A percentile compares a stretch with the other conserved stretches of the same genome.
These are phyloP conservation scores for Acropora tenuis DNA, from an alignment of 64 coral and sea anemone genomes.

Conservation along the genomic window DNA sequence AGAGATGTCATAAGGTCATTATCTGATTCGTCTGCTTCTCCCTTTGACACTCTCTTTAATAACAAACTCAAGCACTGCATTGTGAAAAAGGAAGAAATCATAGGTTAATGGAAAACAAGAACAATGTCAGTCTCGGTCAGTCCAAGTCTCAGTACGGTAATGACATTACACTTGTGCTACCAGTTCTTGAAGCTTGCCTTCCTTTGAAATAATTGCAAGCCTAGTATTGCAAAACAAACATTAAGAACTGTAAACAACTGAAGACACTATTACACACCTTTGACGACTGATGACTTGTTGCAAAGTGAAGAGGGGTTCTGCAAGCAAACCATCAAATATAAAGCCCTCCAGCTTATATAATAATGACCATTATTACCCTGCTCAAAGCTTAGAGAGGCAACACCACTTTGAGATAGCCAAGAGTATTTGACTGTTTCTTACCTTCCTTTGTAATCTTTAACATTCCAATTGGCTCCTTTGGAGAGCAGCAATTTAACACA, in stretches of 20 bases:
- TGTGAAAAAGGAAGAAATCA: neutral
- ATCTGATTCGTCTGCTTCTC: constrained; percentile 84
- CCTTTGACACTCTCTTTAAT: constrained; percentile 72
- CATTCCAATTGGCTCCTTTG: constrained; percentile 87
- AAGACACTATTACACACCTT: constrained; percentile 48
- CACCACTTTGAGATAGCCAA: no score
- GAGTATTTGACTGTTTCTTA: neutral
- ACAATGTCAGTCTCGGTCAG: no score
- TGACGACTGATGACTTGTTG: constrained; percentile 77
- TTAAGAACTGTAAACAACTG: no score
- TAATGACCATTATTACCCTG: no score
- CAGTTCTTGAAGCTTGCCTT: no score
- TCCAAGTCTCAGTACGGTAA: no score
- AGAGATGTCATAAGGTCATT: constrained; percentile 80
- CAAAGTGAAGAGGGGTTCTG: constrained; percentile 93
- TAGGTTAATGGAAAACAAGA: neutral
- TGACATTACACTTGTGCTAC: no score
- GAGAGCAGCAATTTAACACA: constrained; percentile 85
- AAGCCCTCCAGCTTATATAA: neutral
- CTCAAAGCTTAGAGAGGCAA: no score
- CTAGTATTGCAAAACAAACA: no score
- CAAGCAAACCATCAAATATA: constrained; percentile 1
- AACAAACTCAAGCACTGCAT: constrained; percentile 79
- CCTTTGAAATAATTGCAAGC: no score
- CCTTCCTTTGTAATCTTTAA: constrained; percentile 85